phyloP scores from a whole-genome alignment of 2,113 vertebrate genomes.

The Pygoscelis adeliae region DNA sequence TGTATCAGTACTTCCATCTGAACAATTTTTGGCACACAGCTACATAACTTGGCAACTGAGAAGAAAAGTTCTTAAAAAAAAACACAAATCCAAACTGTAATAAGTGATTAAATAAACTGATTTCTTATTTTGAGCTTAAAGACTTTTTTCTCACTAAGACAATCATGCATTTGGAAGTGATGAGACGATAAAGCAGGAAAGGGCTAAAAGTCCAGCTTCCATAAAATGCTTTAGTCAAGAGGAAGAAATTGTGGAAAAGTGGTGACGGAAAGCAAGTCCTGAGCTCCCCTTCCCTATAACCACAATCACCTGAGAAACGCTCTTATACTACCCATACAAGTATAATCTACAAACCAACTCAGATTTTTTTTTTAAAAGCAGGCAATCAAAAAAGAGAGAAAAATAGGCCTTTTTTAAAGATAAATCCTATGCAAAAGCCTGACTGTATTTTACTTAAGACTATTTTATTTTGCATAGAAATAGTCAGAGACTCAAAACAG shows the following conservation, averaged over 20 bases:
- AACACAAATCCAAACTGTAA: neutral
- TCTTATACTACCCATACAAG: neutral
- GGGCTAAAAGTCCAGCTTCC: neutral
- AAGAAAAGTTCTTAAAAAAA: neutral
- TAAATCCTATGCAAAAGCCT: neutral
- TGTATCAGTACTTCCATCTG: neutral
- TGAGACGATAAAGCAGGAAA: neutral
- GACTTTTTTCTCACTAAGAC: neutral
- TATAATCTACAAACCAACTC: neutral
- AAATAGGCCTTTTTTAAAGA: neutral
- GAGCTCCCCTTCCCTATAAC: neutral
- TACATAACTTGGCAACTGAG: neutral
- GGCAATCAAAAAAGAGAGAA: neutral
- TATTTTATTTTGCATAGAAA: neutral
- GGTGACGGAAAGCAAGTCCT: neutral
- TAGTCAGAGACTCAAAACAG: neutral
- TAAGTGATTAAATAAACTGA: neutral
- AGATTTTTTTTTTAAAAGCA: neutral
- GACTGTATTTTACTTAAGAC: neutral
- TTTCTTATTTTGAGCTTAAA: neutral
- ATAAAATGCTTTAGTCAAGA: neutral
- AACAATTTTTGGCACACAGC: neutral
- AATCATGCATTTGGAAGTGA: neutral
- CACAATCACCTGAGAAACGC: neutral
- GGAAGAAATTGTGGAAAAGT: neutral